phyloP scores from a whole-genome alignment of 2,888 invertebrate species.

The Muschampia plurimacula region DNA sequence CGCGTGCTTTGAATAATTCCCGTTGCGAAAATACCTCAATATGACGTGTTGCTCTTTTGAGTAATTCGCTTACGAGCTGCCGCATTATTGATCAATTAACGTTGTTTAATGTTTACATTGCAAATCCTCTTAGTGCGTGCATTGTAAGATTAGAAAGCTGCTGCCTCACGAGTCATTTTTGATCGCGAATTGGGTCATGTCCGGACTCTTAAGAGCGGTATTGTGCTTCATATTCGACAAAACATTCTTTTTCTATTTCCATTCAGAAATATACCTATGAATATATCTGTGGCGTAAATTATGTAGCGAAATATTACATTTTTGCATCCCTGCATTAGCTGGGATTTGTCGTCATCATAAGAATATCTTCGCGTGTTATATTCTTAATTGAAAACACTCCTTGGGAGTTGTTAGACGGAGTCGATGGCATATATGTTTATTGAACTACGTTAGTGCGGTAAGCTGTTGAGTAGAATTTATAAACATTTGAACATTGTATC shows the following conservation, averaged over 20 bases:
- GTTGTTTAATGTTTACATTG: conserved; percentile 54
- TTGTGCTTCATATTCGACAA: conserved; percentile 50
- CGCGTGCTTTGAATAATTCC: conserved; percentile 61
- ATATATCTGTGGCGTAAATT: background rate
- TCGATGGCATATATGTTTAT: conserved; percentile 64
- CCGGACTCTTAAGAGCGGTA: conserved; percentile 56
- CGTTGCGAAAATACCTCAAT: conserved; percentile 53
- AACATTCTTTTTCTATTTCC: conserved; percentile 7
- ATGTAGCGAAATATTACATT: background rate
- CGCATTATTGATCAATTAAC: conserved; percentile 70
- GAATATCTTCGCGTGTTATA: conserved; percentile 39
- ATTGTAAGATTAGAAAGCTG: conserved; percentile 63
- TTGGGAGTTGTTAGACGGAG: conserved; percentile 50
- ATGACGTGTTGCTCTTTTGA: conserved; percentile 47
- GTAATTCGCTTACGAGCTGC: conserved; percentile 48
- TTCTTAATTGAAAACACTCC: conserved; percentile 41
- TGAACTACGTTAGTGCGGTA: conserved; percentile 64
- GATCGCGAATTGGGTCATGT: conserved; percentile 65
- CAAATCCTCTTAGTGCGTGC: conserved; percentile 56
- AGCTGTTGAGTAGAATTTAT: conserved; percentile 72
- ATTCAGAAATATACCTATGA: background rate
- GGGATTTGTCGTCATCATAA: background rate
- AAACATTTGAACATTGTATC: conserved; percentile 70
- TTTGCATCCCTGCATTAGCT: background rate
- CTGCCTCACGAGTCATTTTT: conserved; percentile 69